phyloP scores from a whole-genome alignment of 2,888 invertebrate genomes.

The Drosophila rubida region DNA sequence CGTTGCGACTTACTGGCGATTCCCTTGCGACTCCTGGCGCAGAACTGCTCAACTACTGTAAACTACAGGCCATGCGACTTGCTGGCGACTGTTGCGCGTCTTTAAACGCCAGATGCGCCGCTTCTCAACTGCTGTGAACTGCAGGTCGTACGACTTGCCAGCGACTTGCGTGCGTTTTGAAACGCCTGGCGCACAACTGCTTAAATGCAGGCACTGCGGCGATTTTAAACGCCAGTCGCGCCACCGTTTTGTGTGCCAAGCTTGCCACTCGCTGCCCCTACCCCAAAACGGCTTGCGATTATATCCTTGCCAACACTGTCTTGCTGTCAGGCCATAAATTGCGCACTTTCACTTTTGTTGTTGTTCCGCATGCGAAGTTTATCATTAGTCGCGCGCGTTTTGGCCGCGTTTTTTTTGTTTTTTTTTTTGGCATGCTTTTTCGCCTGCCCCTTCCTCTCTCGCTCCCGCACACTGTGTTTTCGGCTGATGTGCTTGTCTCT shows the following conservation, averaged over 20 bases:
- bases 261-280: not conserved
- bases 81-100: too few species aligned
- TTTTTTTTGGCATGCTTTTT: not conserved
- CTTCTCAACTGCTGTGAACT: too few species aligned
- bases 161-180: too few species aligned
- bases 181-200: too few species aligned
- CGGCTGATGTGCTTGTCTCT: slow-evolving; percentile 38
- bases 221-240: too few species aligned
- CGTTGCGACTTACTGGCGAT: slow-evolving; percentile 18
- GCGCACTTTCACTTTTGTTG: slow-evolving; percentile 60
- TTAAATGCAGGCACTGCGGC: too few species aligned
- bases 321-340: slow-evolving; percentile 54
- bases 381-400: slow-evolving; percentile 56
- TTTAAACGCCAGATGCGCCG: too few species aligned
- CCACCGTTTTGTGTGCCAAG: slow-evolving; percentile 41
- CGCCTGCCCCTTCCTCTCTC: not conserved
- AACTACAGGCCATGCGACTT: too few species aligned
- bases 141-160: too few species aligned
- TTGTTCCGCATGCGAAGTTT: slow-evolving; percentile 47
- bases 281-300: not conserved
- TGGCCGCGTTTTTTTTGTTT: slow-evolving; percentile 37
- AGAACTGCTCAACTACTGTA: too few species aligned
- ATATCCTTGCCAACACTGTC: not conserved
- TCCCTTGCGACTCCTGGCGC: too few species aligned
- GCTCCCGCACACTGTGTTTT: slow-evolving; percentile 2